Base-by-base conservation (phyloP, 2,113 vertebrate genomes). In the Heptranchias perlo region DNA sequence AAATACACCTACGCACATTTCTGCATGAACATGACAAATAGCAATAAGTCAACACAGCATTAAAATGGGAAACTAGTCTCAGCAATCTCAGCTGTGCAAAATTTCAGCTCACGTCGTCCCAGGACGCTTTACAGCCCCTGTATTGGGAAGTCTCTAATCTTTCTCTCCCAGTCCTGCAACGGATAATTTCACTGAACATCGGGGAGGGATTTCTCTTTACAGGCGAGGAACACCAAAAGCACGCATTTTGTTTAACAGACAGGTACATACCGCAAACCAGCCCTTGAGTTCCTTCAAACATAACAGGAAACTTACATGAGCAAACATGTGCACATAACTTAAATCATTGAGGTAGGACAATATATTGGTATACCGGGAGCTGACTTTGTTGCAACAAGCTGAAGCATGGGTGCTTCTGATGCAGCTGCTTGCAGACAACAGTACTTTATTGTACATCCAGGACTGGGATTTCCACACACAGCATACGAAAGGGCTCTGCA, bases 51-150 rank as follows among this genome's bases (percentile, higher is more conserved):
- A 94, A 65, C 28, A 6, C 14, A 65, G 11, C 67, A 47, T 94
- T 65, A 94, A 94, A 91, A 61, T 91, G 49, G 52, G 52, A 91
- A 52, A 58, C 87, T 7, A 84, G 78, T 84, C 78, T 84, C 78
- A 39, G 10, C n/a, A 89, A 47, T 54, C 49, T 8, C 52, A 58
- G 52, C 52, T 58, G 10, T 35, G 39, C 16, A 82, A 44, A 82
- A 82, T 82, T 21, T 0, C 39, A 82, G 16, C 78, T 82, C 5
- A 82, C 16, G 21, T 44, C 78, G 47, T 21, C 78, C 78, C 23
- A 16, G 39, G 39, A 4, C 44, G 78, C 39, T 82, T 47, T 82
- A 44, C 5, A 44, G 39, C 18, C 23, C 39, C 78, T 21, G 16
- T 10, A 58, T 58, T 6, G 11, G 58, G 58, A 58, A 58, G 58